These are phyloP conservation scores for Miichthys miiuy DNA, from an alignment of 2,797 vertebrate genomes.

Conservation along the genomic window DNA sequence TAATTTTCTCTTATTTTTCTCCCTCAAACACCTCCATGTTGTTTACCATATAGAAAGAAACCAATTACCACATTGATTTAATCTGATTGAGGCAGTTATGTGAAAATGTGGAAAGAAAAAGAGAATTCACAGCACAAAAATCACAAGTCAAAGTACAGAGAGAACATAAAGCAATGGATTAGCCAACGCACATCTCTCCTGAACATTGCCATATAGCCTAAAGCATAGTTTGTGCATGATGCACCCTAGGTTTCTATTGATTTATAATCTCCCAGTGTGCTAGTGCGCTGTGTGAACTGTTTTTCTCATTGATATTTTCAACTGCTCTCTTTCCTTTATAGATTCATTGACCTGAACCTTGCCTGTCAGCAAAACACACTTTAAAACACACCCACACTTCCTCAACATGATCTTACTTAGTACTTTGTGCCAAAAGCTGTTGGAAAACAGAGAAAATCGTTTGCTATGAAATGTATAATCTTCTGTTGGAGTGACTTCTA, in stretches of 20 bases:
- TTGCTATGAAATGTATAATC: constrained; percentile 42
- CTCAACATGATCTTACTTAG: constrained; percentile 50
- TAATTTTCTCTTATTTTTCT: not conserved
- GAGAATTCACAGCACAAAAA: constrained; percentile 20
- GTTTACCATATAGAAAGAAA: not conserved
- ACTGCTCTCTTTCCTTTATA: constrained; percentile 68
- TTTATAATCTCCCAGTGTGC: constrained; percentile 55
- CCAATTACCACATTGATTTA: not conserved
- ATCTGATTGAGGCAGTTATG: not conserved
- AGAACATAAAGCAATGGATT: constrained; percentile 38
- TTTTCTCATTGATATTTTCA: constrained; percentile 74
- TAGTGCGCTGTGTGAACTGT: constrained; percentile 50
- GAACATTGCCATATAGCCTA: constrained; percentile 42
- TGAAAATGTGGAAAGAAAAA: constrained; percentile 8
- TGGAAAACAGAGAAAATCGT: constrained; percentile 31
- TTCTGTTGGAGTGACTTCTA: constrained; percentile 46
- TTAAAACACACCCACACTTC: constrained; percentile 63
- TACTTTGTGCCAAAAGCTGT: constrained; percentile 70
- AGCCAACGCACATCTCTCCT: constrained; percentile 49
- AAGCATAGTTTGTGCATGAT: constrained; percentile 50
- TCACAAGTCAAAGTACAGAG: constrained; percentile 26
- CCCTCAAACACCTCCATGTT: not conserved
- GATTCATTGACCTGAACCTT: constrained; percentile 70
- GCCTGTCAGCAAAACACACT: constrained; percentile 65
- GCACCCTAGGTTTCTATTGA: constrained; percentile 61